Conservation (phyloP, 2,113 vertebrate genomes). For the Apus apus region DNA sequence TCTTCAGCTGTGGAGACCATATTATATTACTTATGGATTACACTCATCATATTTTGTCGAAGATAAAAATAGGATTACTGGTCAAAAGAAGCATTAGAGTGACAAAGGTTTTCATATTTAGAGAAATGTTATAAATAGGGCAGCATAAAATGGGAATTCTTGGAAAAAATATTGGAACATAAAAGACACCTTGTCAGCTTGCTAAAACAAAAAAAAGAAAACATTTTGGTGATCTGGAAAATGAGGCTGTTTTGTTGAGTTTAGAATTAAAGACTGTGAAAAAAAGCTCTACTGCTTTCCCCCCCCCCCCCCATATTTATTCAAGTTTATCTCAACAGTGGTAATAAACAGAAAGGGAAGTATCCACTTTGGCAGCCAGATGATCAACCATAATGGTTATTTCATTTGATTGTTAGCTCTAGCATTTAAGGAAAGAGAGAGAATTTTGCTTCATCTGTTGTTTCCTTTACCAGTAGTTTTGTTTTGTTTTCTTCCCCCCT, state of each 20-base stretch:
- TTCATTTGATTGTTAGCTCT: constrained; percentile 5
- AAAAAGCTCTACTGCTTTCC: not conserved
- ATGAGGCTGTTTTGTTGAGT: not conserved
- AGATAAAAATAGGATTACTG: not conserved
- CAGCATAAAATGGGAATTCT: not conserved
- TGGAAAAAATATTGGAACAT: not conserved
- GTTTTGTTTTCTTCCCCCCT: not conserved
- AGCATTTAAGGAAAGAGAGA: constrained; percentile 6
- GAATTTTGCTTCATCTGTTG: not conserved
- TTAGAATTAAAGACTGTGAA: not conserved
- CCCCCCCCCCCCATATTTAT: not conserved
- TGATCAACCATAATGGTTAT: not conserved
- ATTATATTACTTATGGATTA: not conserved
- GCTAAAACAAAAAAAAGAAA: not conserved
- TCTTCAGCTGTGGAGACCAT: not conserved
- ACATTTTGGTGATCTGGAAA: not conserved
- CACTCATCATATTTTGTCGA: not conserved
- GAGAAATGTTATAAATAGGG: not conserved
- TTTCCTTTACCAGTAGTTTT: not conserved
- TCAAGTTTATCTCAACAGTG: not conserved
- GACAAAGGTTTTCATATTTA: not conserved
- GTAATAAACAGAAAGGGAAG: not conserved
- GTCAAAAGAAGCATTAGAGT: not conserved
- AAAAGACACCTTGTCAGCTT: not conserved
- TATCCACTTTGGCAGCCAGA: not conserved